Evolutionary conservation across 2,888 invertebrate genomes (phyloP).

Genomic region (Scaptomyza caliginosa): DNA sequence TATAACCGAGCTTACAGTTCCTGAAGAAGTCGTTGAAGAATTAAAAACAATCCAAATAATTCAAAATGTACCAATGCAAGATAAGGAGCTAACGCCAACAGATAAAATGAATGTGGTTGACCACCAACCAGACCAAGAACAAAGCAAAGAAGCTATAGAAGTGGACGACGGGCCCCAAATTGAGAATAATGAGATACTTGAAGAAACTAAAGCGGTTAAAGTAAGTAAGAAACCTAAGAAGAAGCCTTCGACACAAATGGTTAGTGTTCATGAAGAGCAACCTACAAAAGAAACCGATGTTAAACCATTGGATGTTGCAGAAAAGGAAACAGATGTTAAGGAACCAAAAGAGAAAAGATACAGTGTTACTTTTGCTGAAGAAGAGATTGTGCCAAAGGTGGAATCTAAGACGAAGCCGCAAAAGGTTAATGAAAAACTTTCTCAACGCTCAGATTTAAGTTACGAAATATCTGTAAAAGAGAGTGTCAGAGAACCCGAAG

Average conservation of each 20-base stretch:
- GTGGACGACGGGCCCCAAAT: conserved; percentile 63
- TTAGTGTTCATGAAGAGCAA: conserved; percentile 85
- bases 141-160: conserved; percentile 25
- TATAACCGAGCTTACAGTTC: conserved; percentile 62
- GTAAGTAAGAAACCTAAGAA: conserved; percentile 45
- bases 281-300: conserved; percentile 28
- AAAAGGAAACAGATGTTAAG: conserved; percentile 61
- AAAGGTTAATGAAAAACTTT: conserved; percentile 24
- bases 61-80: conserved; percentile 47
- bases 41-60: conserved; percentile 62
- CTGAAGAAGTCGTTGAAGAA: conserved; percentile 63
- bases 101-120: conserved; percentile 62
- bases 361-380: conserved; percentile 43
- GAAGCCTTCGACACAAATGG: conserved; percentile 68
- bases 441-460: conserved; percentile 10
- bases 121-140: conserved; percentile 44
- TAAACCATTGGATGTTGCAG: conserved; percentile 32
- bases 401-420: conserved; percentile 25
- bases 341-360: conserved; percentile 58
- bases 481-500: conserved; percentile 41
- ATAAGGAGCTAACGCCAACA: conserved; percentile 14
- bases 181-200: conserved; percentile 37
- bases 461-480: conserved; percentile 55
- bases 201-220: conserved; percentile 28
- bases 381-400: conserved; percentile 18